These are phyloP conservation scores for Cercopithecus mona DNA, from an alignment of 2,113 vertebrate genomes.

Conservation along the genomic window DNA sequence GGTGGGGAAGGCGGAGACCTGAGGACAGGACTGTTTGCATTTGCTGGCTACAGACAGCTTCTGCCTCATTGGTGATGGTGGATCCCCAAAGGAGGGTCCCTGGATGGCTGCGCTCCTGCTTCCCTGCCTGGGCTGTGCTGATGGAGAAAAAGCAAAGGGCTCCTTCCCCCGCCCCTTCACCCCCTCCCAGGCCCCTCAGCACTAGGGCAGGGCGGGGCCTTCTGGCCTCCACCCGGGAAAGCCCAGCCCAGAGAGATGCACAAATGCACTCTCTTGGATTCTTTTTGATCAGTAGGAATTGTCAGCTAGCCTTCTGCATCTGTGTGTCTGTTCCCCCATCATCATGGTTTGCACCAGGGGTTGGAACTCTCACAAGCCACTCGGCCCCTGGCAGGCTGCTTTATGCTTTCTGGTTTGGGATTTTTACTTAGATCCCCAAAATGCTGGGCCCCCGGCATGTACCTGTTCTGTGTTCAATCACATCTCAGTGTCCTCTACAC, in stretches of 20 bases:
- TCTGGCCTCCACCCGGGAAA: not conserved
- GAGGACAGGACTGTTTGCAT: not conserved
- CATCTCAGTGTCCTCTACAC: not conserved
- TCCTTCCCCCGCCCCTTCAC: not conserved
- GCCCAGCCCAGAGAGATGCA: rapidly evolving
- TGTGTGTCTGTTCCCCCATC: not conserved
- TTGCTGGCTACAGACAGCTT: not conserved
- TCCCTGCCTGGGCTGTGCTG: not conserved
- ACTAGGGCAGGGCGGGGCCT: not conserved
- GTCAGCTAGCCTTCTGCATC: not conserved
- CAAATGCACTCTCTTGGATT: not conserved
- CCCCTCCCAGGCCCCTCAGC: not conserved
- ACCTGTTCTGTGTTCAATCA: not conserved
- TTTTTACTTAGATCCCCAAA: not conserved
- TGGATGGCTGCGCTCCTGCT: not conserved
- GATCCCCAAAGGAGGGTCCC: not conserved
- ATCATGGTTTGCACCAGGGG: rapidly evolving
- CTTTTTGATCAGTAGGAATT: not conserved
- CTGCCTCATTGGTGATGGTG: not conserved
- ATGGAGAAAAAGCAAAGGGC: not conserved
- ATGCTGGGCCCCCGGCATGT: not conserved
- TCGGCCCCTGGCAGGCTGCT: not conserved
- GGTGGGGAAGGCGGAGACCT: not conserved
- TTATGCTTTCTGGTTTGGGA: not conserved
- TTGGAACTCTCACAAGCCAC: not conserved